Percentiles rank a stretch among this genome's conserved stretches.
Conservation (phyloP, 2,113 vertebrate species). For the Ctenomys sociabilis region DNA sequence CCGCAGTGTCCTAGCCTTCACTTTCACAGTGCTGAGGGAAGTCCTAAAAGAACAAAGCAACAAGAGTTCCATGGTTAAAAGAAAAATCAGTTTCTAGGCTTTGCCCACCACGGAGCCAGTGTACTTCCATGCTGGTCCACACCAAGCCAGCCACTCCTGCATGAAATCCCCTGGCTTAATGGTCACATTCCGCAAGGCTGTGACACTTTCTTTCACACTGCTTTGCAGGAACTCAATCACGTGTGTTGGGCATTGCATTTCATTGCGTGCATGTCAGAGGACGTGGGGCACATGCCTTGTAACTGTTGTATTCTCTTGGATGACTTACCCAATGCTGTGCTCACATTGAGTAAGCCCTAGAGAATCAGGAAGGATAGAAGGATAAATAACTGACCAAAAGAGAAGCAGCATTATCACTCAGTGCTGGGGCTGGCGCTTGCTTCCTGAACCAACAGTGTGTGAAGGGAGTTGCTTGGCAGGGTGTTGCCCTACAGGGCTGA, state of each 20-base stretch:
- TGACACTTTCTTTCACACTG: neutral
- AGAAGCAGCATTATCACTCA: neutral
- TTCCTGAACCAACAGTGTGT: neutral
- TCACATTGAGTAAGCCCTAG: neutral
- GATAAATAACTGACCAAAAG: slow-evolving; percentile 20
- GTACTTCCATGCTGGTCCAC: neutral
- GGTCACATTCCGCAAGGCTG: neutral
- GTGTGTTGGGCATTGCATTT: neutral
- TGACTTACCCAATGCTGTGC: neutral
- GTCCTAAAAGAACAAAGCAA: neutral
- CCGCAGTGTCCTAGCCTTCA: neutral
- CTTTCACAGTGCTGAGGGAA: neutral
- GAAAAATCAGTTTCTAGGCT: neutral
- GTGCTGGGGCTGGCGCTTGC: neutral
- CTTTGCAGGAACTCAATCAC: neutral
- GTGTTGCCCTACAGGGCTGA: neutral
- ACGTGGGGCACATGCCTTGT: neutral
- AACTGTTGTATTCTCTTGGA: neutral
- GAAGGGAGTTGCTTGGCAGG: neutral
- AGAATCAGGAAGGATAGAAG: neutral
- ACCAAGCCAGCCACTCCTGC: neutral
- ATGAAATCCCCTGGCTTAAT: neutral
- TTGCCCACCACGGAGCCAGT: neutral
- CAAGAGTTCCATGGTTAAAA: neutral
- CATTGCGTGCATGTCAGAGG: neutral